These are phyloP conservation scores for Stratiolaelaps scimitus DNA, from an alignment of 1,140 invertebrate genomes.

Conservation along the genomic window DNA sequence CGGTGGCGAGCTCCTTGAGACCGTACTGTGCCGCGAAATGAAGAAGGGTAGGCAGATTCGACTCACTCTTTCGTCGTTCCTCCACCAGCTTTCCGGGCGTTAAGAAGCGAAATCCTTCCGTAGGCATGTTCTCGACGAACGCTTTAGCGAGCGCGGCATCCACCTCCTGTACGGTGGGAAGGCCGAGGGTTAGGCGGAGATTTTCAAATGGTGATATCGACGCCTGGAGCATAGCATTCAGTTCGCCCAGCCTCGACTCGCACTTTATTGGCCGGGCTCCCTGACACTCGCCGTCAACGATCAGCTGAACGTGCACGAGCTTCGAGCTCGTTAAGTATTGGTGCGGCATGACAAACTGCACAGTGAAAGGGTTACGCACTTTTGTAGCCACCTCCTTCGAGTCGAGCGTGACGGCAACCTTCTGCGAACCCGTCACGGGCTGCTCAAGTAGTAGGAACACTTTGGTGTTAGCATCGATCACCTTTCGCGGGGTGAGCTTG, in stretches of 20 bases:
- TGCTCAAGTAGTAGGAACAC: constrained; percentile 63
- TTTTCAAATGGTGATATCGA: constrained; percentile 67
- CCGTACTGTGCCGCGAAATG: constrained; percentile 77
- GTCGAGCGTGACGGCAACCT: constrained; percentile 32
- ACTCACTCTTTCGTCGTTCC: constrained; percentile 22
- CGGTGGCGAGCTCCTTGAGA: constrained; percentile 62
- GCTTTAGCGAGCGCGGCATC: constrained; percentile 64
- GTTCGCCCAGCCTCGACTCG: constrained; percentile 62
- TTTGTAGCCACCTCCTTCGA: constrained; percentile 32
- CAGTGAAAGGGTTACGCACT: constrained; percentile 34
- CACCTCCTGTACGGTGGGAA: constrained; percentile 59
- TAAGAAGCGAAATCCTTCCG: constrained; percentile 32
- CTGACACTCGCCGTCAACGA: constrained; percentile 59
- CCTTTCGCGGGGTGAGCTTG: constrained; percentile 63
- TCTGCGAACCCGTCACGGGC: constrained; percentile 44
- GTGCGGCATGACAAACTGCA: constrained; percentile 36
- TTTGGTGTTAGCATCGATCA: constrained; percentile 64
- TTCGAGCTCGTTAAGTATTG: constrained; percentile 56
- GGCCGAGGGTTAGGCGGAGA: constrained; percentile 70
- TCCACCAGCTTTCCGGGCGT: constrained; percentile 12
- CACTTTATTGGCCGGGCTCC: constrained; percentile 67
- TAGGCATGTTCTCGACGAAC: constrained; percentile 53
- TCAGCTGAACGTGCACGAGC: constrained; percentile 60
- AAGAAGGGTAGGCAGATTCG: constrained; percentile 59
- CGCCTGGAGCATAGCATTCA: constrained; percentile 61